phyloP scores from a whole-genome alignment of 2,888 invertebrate genomes.

The Oscheius sp. region DNA sequence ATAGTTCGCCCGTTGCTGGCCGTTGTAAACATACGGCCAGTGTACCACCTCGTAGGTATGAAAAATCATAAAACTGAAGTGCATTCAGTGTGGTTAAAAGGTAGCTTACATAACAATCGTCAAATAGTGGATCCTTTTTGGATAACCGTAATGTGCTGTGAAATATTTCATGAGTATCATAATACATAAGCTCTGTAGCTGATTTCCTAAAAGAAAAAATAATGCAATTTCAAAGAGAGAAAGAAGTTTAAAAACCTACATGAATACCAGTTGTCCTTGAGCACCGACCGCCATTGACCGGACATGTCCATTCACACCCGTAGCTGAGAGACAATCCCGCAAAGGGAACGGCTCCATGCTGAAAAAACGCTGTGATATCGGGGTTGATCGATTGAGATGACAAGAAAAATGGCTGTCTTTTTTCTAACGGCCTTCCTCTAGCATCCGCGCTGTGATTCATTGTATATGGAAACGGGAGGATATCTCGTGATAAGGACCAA shows the following conservation, averaged over 20 bases:
- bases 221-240: background rate
- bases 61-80: slow-evolving; percentile 36
- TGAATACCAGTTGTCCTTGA: slow-evolving; percentile 36
- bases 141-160: slow-evolving; percentile 18
- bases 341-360: slow-evolving; percentile 32
- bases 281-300: slow-evolving; percentile 34
- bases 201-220: slow-evolving; percentile 27
- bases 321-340: slow-evolving; percentile 33
- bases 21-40: slow-evolving; percentile 31
- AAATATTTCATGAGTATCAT: slow-evolving; percentile 30
- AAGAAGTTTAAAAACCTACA: slow-evolving; percentile 21
- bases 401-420: background rate
- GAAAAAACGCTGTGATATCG: background rate
- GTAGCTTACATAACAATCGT: slow-evolving; percentile 35
- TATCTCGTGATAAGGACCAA: no score
- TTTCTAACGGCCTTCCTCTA: no score
- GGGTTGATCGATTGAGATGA: background rate
- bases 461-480: no score
- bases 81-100: no score
- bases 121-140: slow-evolving; percentile 34
- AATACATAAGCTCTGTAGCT: slow-evolving; percentile 30
- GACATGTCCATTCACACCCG: slow-evolving; percentile 33
- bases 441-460: no score
- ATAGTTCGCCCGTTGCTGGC: slow-evolving; percentile 29
- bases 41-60: slow-evolving; percentile 30